These are phyloP conservation scores for Anastatus disparis DNA, from an alignment of 1,140 invertebrate genomes.

Conservation along the genomic window DNA sequence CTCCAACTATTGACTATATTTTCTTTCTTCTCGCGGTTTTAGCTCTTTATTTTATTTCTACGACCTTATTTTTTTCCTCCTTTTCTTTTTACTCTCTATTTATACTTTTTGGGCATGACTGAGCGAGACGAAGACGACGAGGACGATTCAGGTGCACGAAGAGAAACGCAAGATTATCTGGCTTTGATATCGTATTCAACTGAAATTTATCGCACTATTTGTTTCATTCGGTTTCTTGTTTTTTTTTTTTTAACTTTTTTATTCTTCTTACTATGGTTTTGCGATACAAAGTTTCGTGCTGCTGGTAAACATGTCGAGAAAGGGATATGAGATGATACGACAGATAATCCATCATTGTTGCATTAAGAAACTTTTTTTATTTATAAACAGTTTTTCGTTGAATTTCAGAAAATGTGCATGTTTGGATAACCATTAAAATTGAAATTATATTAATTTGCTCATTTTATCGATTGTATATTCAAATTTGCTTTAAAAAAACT, in stretches of 20 bases:
- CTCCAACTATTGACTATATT: constrained; percentile 29
- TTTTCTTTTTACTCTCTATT: neutral
- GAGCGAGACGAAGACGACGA: no score
- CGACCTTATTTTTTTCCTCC: neutral
- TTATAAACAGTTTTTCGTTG: no score
- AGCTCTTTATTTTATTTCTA: neutral
- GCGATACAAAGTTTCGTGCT: constrained; percentile 14
- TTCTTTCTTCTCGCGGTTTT: neutral
- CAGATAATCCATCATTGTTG: constrained; percentile 21
- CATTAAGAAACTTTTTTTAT: neutral
- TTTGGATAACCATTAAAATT: no score
- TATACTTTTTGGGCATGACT: constrained; percentile 1
- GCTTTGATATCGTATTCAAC: constrained; percentile 26
- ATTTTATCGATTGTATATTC: no score
- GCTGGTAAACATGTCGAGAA: neutral
- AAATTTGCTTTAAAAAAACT: no score
- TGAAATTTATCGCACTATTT: constrained; percentile 28
- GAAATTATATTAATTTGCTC: no score
- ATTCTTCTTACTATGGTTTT: neutral
- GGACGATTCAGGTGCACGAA: constrained; percentile 19
- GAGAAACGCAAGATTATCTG: constrained; percentile 37
- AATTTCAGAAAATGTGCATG: no score
- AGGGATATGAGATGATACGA: neutral
- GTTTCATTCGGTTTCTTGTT: neutral
- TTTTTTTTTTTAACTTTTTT: neutral